Evolutionary conservation across 2,113 vertebrate species (phyloP).

Genomic region (Redunca redunca): DNA sequence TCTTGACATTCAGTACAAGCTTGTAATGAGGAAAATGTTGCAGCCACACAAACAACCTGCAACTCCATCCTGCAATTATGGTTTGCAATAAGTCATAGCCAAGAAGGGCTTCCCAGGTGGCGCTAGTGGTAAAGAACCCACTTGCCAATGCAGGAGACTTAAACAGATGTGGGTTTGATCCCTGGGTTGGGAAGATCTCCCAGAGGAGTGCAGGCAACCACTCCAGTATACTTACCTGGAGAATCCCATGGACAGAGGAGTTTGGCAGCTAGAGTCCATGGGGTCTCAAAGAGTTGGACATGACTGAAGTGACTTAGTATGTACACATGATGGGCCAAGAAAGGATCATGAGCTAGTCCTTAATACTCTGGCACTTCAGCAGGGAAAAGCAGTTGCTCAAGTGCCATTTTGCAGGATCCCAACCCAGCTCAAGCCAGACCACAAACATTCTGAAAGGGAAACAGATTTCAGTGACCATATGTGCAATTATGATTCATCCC

Average conservation of each 20-base stretch:
- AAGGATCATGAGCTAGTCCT: background rate
- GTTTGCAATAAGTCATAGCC: background rate
- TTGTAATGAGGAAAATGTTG: background rate
- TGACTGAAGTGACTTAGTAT: background rate
- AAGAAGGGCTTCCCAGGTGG: background rate
- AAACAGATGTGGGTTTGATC: background rate
- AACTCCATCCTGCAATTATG: background rate
- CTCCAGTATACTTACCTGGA: background rate
- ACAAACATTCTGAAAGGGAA: background rate
- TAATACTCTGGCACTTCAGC: background rate
- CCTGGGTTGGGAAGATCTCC: background rate
- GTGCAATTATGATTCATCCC: background rate
- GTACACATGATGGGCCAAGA: background rate
- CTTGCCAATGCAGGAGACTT: background rate
- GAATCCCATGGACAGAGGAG: background rate
- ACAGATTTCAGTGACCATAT: conserved; percentile 35
- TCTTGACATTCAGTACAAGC: background rate
- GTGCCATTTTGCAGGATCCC: background rate
- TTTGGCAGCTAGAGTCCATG: background rate
- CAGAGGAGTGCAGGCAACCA: background rate
- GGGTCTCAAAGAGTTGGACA: background rate
- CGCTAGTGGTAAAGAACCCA: background rate
- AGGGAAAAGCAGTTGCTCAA: background rate
- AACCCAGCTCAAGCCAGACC: background rate
- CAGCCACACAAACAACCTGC: background rate